These are phyloP conservation scores for Ophion slaviceki DNA, from an alignment of 2,888 invertebrate genomes.

Conservation along the genomic window DNA sequence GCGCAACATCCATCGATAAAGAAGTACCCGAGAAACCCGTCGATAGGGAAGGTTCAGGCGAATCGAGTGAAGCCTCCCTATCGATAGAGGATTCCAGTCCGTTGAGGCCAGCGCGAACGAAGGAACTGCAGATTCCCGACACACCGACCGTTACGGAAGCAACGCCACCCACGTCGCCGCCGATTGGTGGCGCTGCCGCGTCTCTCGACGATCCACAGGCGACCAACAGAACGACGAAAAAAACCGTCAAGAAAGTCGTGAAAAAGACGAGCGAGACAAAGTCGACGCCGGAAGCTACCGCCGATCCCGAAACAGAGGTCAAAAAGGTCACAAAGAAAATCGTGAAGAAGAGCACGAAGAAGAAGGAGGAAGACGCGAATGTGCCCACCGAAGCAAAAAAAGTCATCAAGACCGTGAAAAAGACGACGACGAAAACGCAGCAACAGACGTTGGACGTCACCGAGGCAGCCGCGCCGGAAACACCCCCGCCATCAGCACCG, in stretches of 20 bases:
- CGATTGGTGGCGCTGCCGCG: constrained; percentile 64
- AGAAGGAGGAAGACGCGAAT: constrained; percentile 70
- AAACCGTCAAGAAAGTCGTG: constrained; percentile 67
- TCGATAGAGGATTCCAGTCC: constrained; percentile 56
- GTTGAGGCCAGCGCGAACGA: constrained; percentile 74
- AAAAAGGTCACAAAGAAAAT: constrained; percentile 84
- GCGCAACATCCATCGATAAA: constrained; percentile 15
- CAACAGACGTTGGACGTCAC: constrained; percentile 80
- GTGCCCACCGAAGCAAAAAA: constrained; percentile 82
- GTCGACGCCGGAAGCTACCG: constrained; percentile 66
- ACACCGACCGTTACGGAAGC: constrained; percentile 77
- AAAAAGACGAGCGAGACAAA: constrained; percentile 72
- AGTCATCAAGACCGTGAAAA: constrained; percentile 84
- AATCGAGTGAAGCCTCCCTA: constrained; percentile 26
- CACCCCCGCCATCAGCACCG: constrained; percentile 83
- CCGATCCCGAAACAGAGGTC: constrained; percentile 72
- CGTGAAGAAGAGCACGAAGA: constrained; percentile 83
- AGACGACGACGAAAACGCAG: constrained; percentile 75
- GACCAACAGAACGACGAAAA: constrained; percentile 57
- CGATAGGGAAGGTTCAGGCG: constrained; percentile 33
- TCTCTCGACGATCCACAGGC: constrained; percentile 25
- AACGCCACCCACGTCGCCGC: constrained; percentile 77
- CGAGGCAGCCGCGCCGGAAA: constrained; percentile 83
- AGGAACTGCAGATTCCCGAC: constrained; percentile 74
- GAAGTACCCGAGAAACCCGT: not conserved